A percentile compares a stretch with the other conserved stretches of the same genome.
These are phyloP conservation scores for Bellardia pandia DNA, from an alignment of 2,888 invertebrate species.

Conservation along the genomic window DNA sequence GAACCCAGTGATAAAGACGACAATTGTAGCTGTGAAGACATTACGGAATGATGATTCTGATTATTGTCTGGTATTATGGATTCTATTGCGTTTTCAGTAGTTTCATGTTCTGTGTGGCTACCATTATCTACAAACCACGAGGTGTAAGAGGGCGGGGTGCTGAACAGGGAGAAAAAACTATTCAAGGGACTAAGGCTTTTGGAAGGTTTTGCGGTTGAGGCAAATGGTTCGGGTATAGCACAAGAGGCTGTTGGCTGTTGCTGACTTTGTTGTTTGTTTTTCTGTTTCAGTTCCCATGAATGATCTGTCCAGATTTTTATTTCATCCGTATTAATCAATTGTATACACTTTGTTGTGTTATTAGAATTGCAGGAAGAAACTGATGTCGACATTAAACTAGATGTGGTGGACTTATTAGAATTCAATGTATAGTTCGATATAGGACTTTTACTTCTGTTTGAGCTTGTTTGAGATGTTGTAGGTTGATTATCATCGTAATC, in stretches of 20 bases:
- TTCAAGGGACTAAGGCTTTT: slow-evolving; percentile 78
- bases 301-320: slow-evolving; percentile 84
- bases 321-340: slow-evolving; percentile 83
- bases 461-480: slow-evolving; percentile 68
- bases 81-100: slow-evolving; percentile 64
- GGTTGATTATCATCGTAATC: slow-evolving; percentile 70
- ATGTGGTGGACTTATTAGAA: slow-evolving; percentile 73
- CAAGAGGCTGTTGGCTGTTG: slow-evolving; percentile 51
- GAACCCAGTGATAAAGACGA: slow-evolving; percentile 64
- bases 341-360: slow-evolving; percentile 74
- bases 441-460: slow-evolving; percentile 61
- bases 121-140: slow-evolving; percentile 76
- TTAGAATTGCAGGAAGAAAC: slow-evolving; percentile 61
- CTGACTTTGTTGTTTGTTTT: slow-evolving; percentile 45
- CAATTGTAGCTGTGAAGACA: slow-evolving; percentile 45
- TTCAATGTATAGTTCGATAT: slow-evolving; percentile 71
- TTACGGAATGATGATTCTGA: slow-evolving; percentile 32
- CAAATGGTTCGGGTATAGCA: slow-evolving; percentile 52
- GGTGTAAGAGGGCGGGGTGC: slow-evolving; percentile 79
- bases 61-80: slow-evolving; percentile 62
- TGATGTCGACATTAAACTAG: slow-evolving; percentile 68
- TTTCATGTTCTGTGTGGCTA: slow-evolving; percentile 31
- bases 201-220: slow-evolving; percentile 48
- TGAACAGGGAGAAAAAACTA: slow-evolving; percentile 79
- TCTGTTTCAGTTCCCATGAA: slow-evolving; percentile 69